These are phyloP conservation scores for Bradypodion pumilum DNA, from an alignment of 2,797 vertebrate genomes.

Conservation along the genomic window DNA sequence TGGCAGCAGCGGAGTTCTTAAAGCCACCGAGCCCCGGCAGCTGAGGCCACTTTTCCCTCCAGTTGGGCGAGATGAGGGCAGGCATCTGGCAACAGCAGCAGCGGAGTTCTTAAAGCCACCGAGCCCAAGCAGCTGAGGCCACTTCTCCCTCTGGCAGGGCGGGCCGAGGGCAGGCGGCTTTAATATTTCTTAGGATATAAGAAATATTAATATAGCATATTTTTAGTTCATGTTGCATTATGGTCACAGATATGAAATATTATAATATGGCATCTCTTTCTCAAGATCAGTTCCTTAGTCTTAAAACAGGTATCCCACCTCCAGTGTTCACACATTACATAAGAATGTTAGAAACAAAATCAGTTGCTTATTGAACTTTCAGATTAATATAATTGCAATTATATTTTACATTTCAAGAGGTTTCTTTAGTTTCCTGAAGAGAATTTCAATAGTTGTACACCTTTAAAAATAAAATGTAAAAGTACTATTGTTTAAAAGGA, in stretches of 20 bases:
- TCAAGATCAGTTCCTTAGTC: slow-evolving; percentile 54
- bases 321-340: slow-evolving; percentile 28
- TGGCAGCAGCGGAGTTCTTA: too few relatives aligned
- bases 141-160: too few relatives aligned
- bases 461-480: slow-evolving; percentile 40
- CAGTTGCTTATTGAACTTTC: slow-evolving; percentile 50
- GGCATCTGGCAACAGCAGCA: too few relatives aligned
- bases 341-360: slow-evolving; percentile 53
- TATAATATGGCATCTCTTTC: slow-evolving; percentile 59
- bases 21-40: too few relatives aligned
- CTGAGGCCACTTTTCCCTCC: too few relatives aligned
- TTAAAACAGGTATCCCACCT: slow-evolving; percentile 42
- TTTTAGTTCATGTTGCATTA: slow-evolving; percentile 64
- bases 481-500: slow-evolving; percentile 17
- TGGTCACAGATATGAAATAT: slow-evolving; percentile 64
- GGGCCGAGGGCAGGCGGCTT: too few relatives aligned
- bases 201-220: too few relatives aligned
- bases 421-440: slow-evolving; percentile 32
- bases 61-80: too few relatives aligned
- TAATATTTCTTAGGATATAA: too few relatives aligned
- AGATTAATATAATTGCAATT: slow-evolving; percentile 36
- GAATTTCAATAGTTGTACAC: slow-evolving; percentile 38
- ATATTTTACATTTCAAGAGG: slow-evolving; percentile 50
- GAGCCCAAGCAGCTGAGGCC: too few relatives aligned
- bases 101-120: too few relatives aligned